Conservation (phyloP, 2,888 invertebrate species). For the Hypena proboscidalis region DNA sequence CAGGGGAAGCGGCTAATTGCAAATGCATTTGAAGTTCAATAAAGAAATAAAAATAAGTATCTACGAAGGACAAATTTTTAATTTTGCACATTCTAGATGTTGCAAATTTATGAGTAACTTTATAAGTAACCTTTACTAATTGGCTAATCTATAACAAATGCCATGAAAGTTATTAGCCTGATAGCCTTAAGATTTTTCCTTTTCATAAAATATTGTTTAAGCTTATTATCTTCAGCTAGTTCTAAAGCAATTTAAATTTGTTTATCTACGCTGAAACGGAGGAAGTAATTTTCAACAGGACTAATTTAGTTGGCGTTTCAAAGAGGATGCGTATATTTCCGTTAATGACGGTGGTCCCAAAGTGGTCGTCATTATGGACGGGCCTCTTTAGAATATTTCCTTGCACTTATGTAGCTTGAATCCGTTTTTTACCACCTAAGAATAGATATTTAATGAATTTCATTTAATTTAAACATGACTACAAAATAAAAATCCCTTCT, state of each 20-base stretch:
- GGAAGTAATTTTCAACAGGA: slow-evolving; percentile 68
- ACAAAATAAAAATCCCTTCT: too few species aligned
- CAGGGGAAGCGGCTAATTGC: slow-evolving; percentile 11
- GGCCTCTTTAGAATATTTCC: slow-evolving; percentile 27
- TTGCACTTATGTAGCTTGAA: slow-evolving; percentile 1
- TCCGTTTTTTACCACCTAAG: slow-evolving; percentile 1
- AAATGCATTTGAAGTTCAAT: slow-evolving; percentile 21
- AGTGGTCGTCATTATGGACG: slow-evolving; percentile 51
- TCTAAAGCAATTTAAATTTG: slow-evolving; percentile 25
- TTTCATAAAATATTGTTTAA: too few species aligned
- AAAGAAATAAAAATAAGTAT: too few species aligned
- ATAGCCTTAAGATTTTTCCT: too few species aligned
- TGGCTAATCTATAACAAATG: too few species aligned
- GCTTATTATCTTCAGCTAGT: too few species aligned
- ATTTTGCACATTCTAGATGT: too few species aligned
- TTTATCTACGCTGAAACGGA: slow-evolving; percentile 44
- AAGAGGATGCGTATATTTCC: slow-evolving; percentile 67
- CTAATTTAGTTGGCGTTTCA: slow-evolving; percentile 59
- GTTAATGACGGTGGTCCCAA: slow-evolving; percentile 53
- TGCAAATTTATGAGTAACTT: too few species aligned
- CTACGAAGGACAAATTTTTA: too few species aligned
- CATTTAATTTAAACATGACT: too few species aligned
- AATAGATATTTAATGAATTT: slow-evolving; percentile 3
- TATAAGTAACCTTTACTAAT: too few species aligned
- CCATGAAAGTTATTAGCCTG: too few species aligned